These are phyloP conservation scores for Metridium senile DNA, from an alignment of 92 coral and sea anemone genomes.

Conservation along the genomic window DNA sequence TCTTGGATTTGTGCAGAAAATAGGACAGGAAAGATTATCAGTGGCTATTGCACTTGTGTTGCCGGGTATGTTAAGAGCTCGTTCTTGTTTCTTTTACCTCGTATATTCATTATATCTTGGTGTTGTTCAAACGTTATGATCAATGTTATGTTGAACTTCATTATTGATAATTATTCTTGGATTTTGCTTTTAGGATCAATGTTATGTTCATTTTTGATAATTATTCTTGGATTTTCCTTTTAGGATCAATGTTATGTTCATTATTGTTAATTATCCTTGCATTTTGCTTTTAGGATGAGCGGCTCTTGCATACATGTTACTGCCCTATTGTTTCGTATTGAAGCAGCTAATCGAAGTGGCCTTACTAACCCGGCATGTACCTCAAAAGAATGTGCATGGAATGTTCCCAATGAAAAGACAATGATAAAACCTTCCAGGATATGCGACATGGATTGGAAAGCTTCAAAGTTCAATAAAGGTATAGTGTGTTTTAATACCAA, in stretches of 20 bases:
- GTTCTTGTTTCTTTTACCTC: too few species aligned
- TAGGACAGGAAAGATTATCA: constrained; percentile 32
- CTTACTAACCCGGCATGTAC: constrained; percentile 58
- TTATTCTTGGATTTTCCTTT: neutral
- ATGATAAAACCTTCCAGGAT: constrained; percentile 54
- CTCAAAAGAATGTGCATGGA: constrained; percentile 45
- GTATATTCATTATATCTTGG: neutral
- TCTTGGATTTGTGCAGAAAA: constrained; percentile 53
- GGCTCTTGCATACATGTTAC: constrained; percentile 56
- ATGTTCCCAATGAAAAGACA: constrained; percentile 53
- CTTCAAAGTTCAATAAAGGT: constrained; percentile 68
- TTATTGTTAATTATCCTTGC: neutral
- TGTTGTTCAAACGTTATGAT: neutral
- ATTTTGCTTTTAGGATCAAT: neutral
- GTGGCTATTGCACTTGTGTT: constrained; percentile 60
- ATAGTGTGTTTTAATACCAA: constrained; percentile 1
- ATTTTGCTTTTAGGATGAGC: constrained; percentile 23
- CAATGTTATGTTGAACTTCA: neutral
- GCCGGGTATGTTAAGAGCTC: constrained; percentile 37
- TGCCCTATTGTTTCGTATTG: constrained; percentile 54
- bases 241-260: neutral
- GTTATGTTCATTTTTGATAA: neutral
- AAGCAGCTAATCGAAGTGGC: constrained; percentile 54
- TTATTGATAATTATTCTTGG: neutral
- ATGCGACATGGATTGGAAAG: constrained; percentile 65